Evolutionary conservation across 2,113 vertebrate species (phyloP), one percentile per base, ranked within the genome.

Genomic region (Capreolus pygargus): DNA sequence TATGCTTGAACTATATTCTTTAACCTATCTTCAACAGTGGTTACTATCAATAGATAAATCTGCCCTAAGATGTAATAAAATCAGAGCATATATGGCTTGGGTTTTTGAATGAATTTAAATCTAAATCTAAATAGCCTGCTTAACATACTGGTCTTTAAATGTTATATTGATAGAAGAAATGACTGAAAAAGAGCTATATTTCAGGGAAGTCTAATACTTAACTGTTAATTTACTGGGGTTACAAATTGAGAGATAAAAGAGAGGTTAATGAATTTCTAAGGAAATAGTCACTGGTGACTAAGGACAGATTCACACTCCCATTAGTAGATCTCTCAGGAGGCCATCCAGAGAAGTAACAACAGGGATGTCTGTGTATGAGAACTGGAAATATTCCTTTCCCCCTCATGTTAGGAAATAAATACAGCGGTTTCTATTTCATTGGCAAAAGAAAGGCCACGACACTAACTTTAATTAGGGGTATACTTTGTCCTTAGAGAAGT

Each of bases 21-120:
- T 45, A 98, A 97, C 95, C 83, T 92, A 89, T 84, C 47, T 94
- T 97, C 81, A 97, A 64, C 61, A 97, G 95, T 91, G 90, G 47
- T 98, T 97, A 98, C 96, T 90, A 97, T 97, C 91, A 98, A 96
- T 1, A 93, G 97, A 98, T 97, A 98, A 89, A 94, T 89, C 92
- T 96, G 76, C n/a, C 67, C 70, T 74, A n/a, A 15, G 89, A 88
- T 7, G 21, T 87, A 96, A 86, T 97, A 14, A 93, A 96, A 94
- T 92, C 89, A 79, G 88, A 86, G 33, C 39, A 36, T 17, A 39
- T 57, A 90, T 12, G 39, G 11, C 61, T 87, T 58, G 30, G 39
- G 58, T 84, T 67, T 92, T 58, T 89, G 5, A 92, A 76, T n/a
- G 45, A 8, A 81, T 39, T 81, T 93, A 96, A 91, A 92, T 84